Percentiles rank a stretch among this genome's conserved stretches.
Evolutionary conservation across 2,113 vertebrate species (phyloP).

Genomic region (Thryonomys swinderianus): DNA sequence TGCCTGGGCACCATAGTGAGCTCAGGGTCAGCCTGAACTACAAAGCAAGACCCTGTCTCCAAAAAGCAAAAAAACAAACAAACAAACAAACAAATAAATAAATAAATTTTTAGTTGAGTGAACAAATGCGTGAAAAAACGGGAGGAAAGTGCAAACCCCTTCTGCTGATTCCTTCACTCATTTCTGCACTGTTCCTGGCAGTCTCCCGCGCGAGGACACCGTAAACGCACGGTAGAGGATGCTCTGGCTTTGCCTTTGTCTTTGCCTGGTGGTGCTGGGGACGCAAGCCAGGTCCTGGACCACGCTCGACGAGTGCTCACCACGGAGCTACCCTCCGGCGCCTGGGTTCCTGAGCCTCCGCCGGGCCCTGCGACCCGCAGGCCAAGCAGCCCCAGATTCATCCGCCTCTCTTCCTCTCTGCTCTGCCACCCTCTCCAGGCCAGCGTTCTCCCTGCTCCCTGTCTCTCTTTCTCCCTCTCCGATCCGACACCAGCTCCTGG

Average conservation of each 20-base stretch:
- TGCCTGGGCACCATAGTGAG: no score
- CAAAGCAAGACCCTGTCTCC: no score
- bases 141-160: background rate
- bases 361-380: background rate
- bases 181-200: constrained; percentile 7
- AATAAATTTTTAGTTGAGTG: background rate
- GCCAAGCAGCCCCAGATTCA: background rate
- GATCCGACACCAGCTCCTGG: background rate
- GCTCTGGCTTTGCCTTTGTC: background rate
- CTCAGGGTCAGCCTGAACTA: no score
- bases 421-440: background rate
- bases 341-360: background rate
- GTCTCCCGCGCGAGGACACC: background rate
- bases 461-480: background rate
- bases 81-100: no score
- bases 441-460: background rate
- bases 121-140: background rate
- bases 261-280: background rate
- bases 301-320: background rate
- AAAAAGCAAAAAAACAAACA: no score
- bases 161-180: background rate
- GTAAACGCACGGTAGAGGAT: background rate
- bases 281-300: background rate
- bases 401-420: background rate
- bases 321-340: background rate